Percentiles rank a stretch among this genome's conserved stretches.
Evolutionary conservation across 2,113 vertebrate genomes (phyloP).

Genomic region (Grus americana): DNA sequence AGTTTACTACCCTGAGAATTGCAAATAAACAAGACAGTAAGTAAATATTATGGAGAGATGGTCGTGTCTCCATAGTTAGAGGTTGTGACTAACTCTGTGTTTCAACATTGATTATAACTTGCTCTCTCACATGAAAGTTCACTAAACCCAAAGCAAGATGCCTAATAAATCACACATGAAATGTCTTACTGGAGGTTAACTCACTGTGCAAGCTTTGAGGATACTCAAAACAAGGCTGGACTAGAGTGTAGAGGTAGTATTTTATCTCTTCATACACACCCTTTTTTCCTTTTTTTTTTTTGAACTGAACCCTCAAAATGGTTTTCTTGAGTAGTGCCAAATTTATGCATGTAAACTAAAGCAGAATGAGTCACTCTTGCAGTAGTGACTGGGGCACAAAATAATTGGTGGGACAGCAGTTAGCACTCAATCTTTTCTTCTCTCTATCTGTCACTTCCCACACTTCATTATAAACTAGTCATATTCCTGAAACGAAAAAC

Average conservation of each 20-base stretch:
- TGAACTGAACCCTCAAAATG: background rate
- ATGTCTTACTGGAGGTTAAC: background rate
- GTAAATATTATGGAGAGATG: slow-evolving; percentile 26
- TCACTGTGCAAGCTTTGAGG: background rate
- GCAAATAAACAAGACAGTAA: slow-evolving; percentile 55
- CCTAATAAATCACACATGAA: background rate
- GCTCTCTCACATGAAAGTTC: background rate
- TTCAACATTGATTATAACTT: background rate
- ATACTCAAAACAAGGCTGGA: background rate
- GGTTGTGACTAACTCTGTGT: background rate
- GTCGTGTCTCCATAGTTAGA: background rate
- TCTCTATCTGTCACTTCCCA: background rate
- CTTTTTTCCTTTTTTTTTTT: background rate
- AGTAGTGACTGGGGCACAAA: background rate
- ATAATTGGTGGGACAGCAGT: background rate
- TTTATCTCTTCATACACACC: background rate
- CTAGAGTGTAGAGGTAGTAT: background rate
- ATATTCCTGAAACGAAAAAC: background rate
- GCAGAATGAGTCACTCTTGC: background rate
- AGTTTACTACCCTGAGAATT: slow-evolving; percentile 43
- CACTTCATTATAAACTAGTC: background rate
- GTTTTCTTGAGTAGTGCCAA: background rate
- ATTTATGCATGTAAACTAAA: background rate
- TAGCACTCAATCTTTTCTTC: background rate
- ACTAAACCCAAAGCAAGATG: background rate